Conservation (phyloP, 1,140 invertebrate species). For the Bombus pascuorum region DNA sequence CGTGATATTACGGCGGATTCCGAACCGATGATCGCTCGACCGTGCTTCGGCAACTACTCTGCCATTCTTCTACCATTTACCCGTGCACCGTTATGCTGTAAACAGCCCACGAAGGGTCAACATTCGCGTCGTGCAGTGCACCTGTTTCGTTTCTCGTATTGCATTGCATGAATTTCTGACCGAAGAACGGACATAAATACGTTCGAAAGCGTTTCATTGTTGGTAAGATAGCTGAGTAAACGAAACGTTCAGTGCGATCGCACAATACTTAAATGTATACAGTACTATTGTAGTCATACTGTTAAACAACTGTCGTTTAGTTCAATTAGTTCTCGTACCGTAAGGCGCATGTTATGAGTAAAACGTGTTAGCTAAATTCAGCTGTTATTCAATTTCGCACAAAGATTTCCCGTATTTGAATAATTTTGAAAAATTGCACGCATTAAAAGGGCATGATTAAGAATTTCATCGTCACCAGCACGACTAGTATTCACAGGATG, state of each 20-base stretch:
- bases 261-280: too few species aligned
- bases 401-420: neutral
- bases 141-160: slow-evolving; percentile 17
- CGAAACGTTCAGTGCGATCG: neutral
- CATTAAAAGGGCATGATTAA: neutral
- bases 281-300: too few species aligned
- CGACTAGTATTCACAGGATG: neutral
- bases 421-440: neutral
- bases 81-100: slow-evolving; percentile 38
- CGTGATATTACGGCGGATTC: neutral
- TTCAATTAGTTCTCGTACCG: too few species aligned
- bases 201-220: neutral
- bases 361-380: too few species aligned
- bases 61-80: slow-evolving; percentile 21
- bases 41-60: slow-evolving; percentile 24
- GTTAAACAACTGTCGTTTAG: too few species aligned
- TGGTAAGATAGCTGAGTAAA: neutral
- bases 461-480: neutral
- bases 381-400: too few species aligned
- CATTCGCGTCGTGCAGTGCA: slow-evolving; percentile 33
- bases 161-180: slow-evolving; percentile 10
- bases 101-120: slow-evolving; percentile 38
- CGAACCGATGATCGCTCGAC: slow-evolving; percentile 9
- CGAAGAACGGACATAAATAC: neutral
- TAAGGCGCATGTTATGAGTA: too few species aligned